Percentiles rank a stretch among this genome's conserved stretches.
Evolutionary conservation across 1,140 invertebrate species (phyloP).

Genomic region (Battus philenor): DNA sequence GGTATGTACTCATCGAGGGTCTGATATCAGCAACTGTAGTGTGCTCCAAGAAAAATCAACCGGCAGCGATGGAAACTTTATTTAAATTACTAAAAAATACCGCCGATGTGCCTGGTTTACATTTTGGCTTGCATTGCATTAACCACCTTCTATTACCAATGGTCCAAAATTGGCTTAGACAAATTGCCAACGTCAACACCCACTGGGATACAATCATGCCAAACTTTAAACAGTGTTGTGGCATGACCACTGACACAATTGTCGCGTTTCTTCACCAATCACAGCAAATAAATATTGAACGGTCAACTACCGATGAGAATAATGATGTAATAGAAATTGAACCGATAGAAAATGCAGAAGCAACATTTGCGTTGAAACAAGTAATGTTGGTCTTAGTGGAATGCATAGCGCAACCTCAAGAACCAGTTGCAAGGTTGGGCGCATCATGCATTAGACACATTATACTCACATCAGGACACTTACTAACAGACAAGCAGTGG

Average conservation of each 20-base stretch:
- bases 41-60: conserved; percentile 89
- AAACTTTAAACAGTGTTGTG: conserved; percentile 95
- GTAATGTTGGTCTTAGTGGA: conserved; percentile 91
- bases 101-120: conserved; percentile 85
- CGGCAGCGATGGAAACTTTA: conserved; percentile 89
- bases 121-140: conserved; percentile 92
- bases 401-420: conserved; percentile 92
- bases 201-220: conserved; percentile 85
- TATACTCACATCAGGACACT: conserved; percentile 87
- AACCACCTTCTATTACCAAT: conserved; percentile 93
- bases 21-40: conserved; percentile 88
- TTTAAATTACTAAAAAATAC: conserved; percentile 89
- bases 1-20: conserved; percentile 94
- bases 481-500: conserved; percentile 89
- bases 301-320: conserved; percentile 44
- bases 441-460: conserved; percentile 94
- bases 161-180: conserved; percentile 92
- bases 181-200: conserved; percentile 81
- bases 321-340: conserved; percentile 60
- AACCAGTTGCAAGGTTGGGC: conserved; percentile 91
- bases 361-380: conserved; percentile 90
- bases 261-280: conserved; percentile 84
- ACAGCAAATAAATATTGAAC: conserved; percentile 60
- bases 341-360: conserved; percentile 75
- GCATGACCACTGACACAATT: conserved; percentile 92